Conservation (phyloP, 2,888 invertebrate genomes). For the Brachyptera putata region DNA sequence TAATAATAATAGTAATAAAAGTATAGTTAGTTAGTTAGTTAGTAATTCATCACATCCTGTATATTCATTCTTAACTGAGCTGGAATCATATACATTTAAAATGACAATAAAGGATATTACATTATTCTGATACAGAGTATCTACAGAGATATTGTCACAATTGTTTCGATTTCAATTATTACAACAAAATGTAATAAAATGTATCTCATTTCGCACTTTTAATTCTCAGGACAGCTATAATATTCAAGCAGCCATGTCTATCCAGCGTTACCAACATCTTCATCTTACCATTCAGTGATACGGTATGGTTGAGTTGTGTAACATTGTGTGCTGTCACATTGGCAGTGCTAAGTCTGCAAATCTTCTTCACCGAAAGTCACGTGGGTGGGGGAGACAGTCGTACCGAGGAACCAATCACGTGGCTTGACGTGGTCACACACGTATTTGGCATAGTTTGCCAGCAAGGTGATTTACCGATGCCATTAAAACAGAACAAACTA, state of each 20-base stretch:
- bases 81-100: too few relatives aligned
- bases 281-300: slow-evolving; percentile 23
- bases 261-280: slow-evolving; percentile 58
- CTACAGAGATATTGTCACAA: too few relatives aligned
- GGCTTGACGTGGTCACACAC: slow-evolving; percentile 24
- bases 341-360: slow-evolving; percentile 9
- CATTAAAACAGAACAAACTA: background rate
- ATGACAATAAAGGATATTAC: too few relatives aligned
- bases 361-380: background rate
- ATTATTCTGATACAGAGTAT: too few relatives aligned
- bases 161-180: too few relatives aligned
- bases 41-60: too few relatives aligned
- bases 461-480: slow-evolving; percentile 26
- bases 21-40: too few relatives aligned
- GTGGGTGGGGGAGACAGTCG: background rate
- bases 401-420: slow-evolving; percentile 3
- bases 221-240: slow-evolving; percentile 55
- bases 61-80: too few relatives aligned
- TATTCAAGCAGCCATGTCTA: slow-evolving; percentile 67
- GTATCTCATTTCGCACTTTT: too few relatives aligned
- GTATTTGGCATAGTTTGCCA: slow-evolving; percentile 30
- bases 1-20: too few relatives aligned
- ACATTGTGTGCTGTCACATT: slow-evolving; percentile 18
- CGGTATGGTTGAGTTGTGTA: slow-evolving; percentile 26
- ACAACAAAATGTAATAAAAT: too few relatives aligned